Evolutionary conservation across 2,888 invertebrate species (phyloP), one percentile per base, ranked within the genome.

Genomic region (Drosophila aldrichi): DNA sequence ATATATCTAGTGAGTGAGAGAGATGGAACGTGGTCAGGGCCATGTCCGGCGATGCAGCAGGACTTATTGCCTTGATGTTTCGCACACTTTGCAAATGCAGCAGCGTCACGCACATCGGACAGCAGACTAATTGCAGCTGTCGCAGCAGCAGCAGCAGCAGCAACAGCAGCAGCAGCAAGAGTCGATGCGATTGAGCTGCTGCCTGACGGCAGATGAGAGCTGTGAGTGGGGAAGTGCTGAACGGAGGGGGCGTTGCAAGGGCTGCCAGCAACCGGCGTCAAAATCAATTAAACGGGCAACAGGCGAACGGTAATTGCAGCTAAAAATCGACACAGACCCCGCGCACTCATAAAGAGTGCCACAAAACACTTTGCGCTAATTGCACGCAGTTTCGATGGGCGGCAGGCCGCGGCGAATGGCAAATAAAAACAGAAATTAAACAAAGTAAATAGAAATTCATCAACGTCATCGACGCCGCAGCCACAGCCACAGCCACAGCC

Each of bases 391-490:
- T 74, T 60, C 59, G 57, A 65, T 67, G 55, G 52, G 43, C 70
- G 76, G 86, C 80, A 71, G 71, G 83, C 85, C 80, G 65, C 61
- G 89, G 73, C 87, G 81, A 86, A 77, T 86, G 87, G 89, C 89
- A 88, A 86, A 86, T 88, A 90, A 86, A 86, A 86, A 82, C 86
- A 88, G 60, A 88, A 86, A 86, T 86, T 86, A 86, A 86, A 83
- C 89, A 86, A 83, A 86, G 86, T 90, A 90, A 88, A 88, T 88
- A 88, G 88, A 90, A 88, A 90, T 90, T 83, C 86, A 87, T 87
- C 86, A 87, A 77, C 90, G 90, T 83, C 82, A 89, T 85, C 65
- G 86, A 67, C 74, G 60, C 74, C 66, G 9, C 8, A 29, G 29
- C 29, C 29, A 29, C 8, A 29, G 29, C 29, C 29, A 8, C 29